Base-by-base conservation (phyloP, 92 coral and sea anemone genomes). In the Porites divaricata region DNA sequence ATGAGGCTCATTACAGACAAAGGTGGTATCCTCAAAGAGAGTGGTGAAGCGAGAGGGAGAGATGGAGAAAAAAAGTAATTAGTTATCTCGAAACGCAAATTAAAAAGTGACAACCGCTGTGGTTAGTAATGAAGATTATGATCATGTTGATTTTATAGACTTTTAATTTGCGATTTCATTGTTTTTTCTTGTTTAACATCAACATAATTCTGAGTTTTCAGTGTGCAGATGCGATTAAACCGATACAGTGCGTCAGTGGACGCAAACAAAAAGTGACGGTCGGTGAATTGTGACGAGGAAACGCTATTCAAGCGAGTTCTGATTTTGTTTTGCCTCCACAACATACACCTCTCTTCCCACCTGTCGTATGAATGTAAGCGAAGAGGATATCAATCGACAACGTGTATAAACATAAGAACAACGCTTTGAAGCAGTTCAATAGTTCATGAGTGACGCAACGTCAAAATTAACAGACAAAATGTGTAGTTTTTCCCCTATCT, bases 1-100 rank as follows among this genome's bases (percentile, higher is more conserved):
- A 82, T 61, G 16, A 23, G 71, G 63, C 53, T 82, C 79, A 49
- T 49, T 82, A 72, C 79, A 82, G 68, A 71, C 79, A 82, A 82
- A 49, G 72, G 63, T 72, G 16, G 17, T 7, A 16, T 72, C 69
- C 86, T 72, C 63, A 13, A 72, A 11, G 51, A 54, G 58, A n/a
- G 45, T 35, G 45, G 45, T 5, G 45, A 35, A 35, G 45, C 45
- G 7, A 35, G 45, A 35, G 4, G 45, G 0, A 35, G 45, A 35
- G 45, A n/a, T n/a, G n/a, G 45, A 35, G 45, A 35, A 35, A 26
- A 21, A 63, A 72, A 77, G 62, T 35, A 70, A 82, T 82, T 41
- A 74, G 79, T 48, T 63, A 17, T 82, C 63, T 73, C 79, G 63
- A 15, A 82, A 45, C 69, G 45, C 63, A 26, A 35, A 54, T 51